Conservation (phyloP, 2,113 vertebrate species). For the Saimiri boliviensis region DNA sequence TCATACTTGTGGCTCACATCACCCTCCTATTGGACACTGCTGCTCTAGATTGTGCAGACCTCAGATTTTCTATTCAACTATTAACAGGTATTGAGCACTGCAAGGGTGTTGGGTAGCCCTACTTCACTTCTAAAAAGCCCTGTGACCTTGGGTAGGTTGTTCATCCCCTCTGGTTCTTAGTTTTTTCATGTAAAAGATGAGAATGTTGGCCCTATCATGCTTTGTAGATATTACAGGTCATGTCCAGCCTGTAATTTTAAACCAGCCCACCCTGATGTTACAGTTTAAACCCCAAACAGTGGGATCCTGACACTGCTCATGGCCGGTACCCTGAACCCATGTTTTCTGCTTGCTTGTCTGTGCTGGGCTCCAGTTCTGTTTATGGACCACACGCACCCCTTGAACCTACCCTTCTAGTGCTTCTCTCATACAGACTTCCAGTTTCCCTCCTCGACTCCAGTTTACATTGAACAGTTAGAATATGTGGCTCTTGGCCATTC, state of each 20-base stretch:
- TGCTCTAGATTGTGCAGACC: neutral
- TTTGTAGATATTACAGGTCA: neutral
- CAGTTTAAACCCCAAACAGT: neutral
- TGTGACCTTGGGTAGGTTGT: neutral
- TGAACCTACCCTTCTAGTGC: too few species aligned
- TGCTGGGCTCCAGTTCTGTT: neutral
- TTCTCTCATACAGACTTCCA: neutral
- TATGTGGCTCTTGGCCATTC: neutral
- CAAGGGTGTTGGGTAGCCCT: too few species aligned
- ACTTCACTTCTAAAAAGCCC: neutral
- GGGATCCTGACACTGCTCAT: neutral
- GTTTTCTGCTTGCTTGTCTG: neutral
- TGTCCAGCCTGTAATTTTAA: neutral
- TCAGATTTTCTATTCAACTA: neutral
- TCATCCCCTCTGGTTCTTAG: neutral
- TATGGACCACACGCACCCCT: neutral
- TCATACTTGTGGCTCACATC: neutral
- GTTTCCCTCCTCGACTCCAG: neutral
- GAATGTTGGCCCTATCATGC: neutral
- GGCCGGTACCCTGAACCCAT: neutral
- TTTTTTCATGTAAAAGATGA: conserved; percentile 5
- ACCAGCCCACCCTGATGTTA: neutral
- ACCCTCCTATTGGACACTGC: neutral
- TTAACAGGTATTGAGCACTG: neutral
- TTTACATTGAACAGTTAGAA: neutral